Conservation (phyloP, 2,113 vertebrate genomes). For the Daboia siamensis region DNA sequence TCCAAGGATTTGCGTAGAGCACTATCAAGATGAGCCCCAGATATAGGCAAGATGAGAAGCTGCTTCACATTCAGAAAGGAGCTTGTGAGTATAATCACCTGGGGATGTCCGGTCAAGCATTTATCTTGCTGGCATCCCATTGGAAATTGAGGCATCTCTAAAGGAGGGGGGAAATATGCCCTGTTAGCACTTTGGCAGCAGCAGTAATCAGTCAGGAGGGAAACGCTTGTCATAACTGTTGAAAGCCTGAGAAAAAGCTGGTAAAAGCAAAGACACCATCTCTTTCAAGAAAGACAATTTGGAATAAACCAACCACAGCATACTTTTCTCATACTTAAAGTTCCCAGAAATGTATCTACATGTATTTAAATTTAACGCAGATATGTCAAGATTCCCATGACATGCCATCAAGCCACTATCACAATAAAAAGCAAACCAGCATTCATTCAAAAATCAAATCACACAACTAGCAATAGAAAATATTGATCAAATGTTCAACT, state of each 20-base stretch:
- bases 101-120: not conserved
- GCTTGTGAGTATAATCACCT: not conserved
- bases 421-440: not conserved
- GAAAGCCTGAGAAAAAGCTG: conserved; percentile 35
- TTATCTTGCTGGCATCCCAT: not conserved
- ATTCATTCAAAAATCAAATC: not conserved
- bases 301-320: conserved; percentile 6
- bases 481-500: not conserved
- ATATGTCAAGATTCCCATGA: not conserved
- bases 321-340: not conserved
- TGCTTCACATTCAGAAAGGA: conserved; percentile 18
- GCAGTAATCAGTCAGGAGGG: conserved; percentile 51
- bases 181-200: conserved; percentile 55
- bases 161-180: conserved; percentile 17
- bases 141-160: conserved; percentile 16
- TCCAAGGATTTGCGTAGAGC: conserved; percentile 35
- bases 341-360: not conserved
- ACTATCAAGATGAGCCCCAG: conserved; percentile 15
- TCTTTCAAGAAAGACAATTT: conserved; percentile 39
- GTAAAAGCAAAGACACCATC: conserved; percentile 33
- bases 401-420: not conserved
- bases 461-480: not conserved
- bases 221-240: conserved; percentile 53
- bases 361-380: not conserved
- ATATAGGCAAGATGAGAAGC: not conserved